These are phyloP conservation scores for Spialia ferax DNA, from an alignment of 2,888 invertebrate genomes.

Conservation along the genomic window DNA sequence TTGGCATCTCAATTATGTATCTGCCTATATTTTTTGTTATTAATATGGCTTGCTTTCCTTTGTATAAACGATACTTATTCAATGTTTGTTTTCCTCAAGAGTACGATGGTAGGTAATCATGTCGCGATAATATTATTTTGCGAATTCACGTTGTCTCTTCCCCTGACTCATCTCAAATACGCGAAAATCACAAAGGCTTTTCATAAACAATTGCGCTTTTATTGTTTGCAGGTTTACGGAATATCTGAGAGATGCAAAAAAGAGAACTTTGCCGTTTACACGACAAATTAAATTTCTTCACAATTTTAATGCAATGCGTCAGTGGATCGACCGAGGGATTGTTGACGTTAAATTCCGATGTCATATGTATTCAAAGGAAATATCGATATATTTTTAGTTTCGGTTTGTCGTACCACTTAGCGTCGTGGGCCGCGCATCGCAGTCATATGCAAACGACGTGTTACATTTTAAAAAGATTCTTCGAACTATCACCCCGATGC, in stretches of 20 bases:
- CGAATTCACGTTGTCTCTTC: conserved; percentile 61
- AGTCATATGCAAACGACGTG: conserved; percentile 66
- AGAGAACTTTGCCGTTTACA: conserved; percentile 63
- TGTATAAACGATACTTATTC: conserved; percentile 25
- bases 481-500: conserved; percentile 74
- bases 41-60: conserved; percentile 29
- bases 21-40: conserved; percentile 1
- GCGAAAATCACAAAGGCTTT: conserved; percentile 73
- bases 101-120: conserved; percentile 17
- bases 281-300: conserved; percentile 58
- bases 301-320: conserved; percentile 51
- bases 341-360: conserved; percentile 57
- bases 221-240: conserved; percentile 72
- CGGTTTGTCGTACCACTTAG: conserved; percentile 75
- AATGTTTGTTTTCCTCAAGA: conserved; percentile 34
- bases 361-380: conserved; percentile 28
- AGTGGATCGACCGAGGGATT: conserved; percentile 43
- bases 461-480: conserved; percentile 72
- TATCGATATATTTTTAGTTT: conserved; percentile 40
- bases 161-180: conserved; percentile 76
- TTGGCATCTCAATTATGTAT: background rate
- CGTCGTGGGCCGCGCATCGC: conserved; percentile 59
- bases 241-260: conserved; percentile 70
- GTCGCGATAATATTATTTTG: conserved; percentile 50
- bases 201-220: conserved; percentile 65